These are phyloP conservation scores for Dendropsophus ebraccatus DNA, from an alignment of 2,113 vertebrate species.

Conservation along the genomic window DNA sequence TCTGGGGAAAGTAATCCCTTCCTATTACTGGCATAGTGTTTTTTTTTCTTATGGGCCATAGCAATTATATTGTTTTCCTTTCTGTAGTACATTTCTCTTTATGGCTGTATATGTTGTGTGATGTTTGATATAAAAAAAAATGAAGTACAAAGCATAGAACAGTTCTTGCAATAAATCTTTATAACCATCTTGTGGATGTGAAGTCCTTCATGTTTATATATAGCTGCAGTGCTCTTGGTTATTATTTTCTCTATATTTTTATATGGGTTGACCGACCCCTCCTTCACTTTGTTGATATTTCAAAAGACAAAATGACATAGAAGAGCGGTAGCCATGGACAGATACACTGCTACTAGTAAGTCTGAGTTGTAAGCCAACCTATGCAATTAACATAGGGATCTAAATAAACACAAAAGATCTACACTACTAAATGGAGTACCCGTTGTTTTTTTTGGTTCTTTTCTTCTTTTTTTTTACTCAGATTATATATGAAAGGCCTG, in stretches of 20 bases:
- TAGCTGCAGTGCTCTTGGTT: neutral
- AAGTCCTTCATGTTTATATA: neutral
- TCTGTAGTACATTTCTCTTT: neutral
- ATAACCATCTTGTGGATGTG: neutral
- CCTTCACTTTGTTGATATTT: neutral
- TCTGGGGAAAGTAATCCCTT: neutral
- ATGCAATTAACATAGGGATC: neutral
- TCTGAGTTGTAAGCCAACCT: neutral
- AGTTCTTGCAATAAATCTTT: constrained; percentile 8
- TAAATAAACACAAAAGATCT: neutral
- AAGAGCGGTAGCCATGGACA: neutral
- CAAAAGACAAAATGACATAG: neutral
- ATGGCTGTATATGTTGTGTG: neutral
- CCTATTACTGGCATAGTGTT: neutral
- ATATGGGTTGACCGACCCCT: neutral
- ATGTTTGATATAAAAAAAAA: neutral
- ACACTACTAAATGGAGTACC: neutral
- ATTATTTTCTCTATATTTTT: neutral
- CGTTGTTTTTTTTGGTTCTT: too few relatives aligned
- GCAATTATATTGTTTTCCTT: neutral
- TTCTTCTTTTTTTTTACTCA: too few relatives aligned
- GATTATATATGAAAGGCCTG: neutral
- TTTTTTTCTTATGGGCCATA: neutral
- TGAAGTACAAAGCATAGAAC: neutral
- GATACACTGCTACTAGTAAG: neutral